Conservation (phyloP, 2,888 invertebrate genomes). For the Volucella bombylans region DNA sequence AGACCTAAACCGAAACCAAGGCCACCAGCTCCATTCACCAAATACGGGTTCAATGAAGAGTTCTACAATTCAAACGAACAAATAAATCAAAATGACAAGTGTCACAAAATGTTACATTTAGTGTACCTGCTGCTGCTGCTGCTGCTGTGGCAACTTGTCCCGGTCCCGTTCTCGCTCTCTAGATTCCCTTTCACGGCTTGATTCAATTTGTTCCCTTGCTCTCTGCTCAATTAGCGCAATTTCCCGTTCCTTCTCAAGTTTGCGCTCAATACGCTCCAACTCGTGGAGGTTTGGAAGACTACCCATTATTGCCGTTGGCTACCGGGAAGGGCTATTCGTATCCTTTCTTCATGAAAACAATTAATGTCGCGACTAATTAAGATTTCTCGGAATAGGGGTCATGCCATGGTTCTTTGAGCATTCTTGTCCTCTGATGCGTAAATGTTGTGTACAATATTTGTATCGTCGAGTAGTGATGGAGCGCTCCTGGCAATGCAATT, state of each 20-base stretch:
- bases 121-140: constrained; percentile 61
- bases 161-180: constrained; percentile 46
- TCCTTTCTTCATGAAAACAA: constrained; percentile 6
- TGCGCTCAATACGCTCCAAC: constrained; percentile 83
- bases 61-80: constrained; percentile 74
- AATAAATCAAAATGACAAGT: neutral
- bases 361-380: constrained; percentile 27
- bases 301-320: constrained; percentile 83
- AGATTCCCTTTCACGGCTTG: constrained; percentile 77
- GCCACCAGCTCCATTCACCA: constrained; percentile 75
- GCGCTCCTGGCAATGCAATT: constrained; percentile 12
- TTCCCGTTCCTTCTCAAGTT: constrained; percentile 80
- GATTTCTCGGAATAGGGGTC: constrained; percentile 26
- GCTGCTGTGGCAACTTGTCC: constrained; percentile 78
- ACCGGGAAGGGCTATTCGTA: neutral
- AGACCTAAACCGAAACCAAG: no score
- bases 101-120: neutral
- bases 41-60: constrained; percentile 79
- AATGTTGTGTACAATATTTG: neutral
- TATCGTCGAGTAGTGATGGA: neutral
- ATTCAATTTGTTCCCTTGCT: constrained; percentile 77
- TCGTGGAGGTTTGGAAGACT: constrained; percentile 87
- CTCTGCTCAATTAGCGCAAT: constrained; percentile 78
- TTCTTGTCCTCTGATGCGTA: neutral
- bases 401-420: constrained; percentile 22